Evolutionary conservation across 2,888 invertebrate genomes (phyloP).

Genomic region (Morpho deidamia): DNA sequence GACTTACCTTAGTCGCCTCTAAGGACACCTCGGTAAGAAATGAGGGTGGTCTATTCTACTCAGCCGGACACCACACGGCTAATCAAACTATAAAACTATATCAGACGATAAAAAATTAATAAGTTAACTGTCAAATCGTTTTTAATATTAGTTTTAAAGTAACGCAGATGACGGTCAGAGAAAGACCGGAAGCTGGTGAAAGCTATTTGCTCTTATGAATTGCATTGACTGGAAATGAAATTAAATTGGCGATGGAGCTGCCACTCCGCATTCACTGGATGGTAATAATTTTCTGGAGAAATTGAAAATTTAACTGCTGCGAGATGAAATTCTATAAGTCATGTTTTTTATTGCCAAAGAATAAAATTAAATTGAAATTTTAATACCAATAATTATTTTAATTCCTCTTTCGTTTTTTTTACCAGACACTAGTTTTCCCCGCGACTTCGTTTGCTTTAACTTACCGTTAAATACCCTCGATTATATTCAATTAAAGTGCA

Average conservation of each 20-base stretch:
- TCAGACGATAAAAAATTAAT: neutral
- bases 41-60: no score
- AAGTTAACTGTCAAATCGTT: neutral
- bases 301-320: constrained; percentile 14
- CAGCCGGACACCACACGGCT: no score
- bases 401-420: neutral
- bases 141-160: neutral
- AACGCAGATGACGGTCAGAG: constrained; percentile 5
- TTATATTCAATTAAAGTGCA: no score
- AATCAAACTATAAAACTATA: no score
- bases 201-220: constrained; percentile 21
- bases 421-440: neutral
- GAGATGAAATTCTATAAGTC: constrained; percentile 6
- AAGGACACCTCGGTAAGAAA: no score
- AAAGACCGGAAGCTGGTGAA: constrained; percentile 9
- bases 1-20: no score
- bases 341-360: neutral
- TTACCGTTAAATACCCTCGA: no score
- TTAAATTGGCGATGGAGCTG: constrained; percentile 13
- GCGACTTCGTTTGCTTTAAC: no score
- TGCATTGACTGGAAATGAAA: constrained; percentile 18
- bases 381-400: neutral
- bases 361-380: neutral
- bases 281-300: constrained; percentile 13
- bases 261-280: constrained; percentile 10